Conservation (phyloP, 2,888 invertebrate species). For the Torymus auratus region DNA sequence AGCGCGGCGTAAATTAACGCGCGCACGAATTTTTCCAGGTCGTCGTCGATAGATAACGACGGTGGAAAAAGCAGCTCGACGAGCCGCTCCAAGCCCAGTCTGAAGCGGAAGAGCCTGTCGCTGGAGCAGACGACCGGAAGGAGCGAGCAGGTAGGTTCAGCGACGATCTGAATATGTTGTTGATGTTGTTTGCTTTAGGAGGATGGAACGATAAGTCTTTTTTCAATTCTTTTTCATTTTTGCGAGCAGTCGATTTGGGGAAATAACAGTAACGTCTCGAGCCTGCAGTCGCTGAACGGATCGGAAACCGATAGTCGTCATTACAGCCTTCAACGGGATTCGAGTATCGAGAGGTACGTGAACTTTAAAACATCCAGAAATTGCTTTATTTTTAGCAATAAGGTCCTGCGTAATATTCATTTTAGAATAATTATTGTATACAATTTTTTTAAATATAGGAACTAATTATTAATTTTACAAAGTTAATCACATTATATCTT, state of each 20-base stretch:
- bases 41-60: slow-evolving; percentile 82
- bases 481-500: too few species aligned
- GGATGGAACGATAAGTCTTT: not conserved
- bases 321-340: slow-evolving; percentile 83
- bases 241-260: slow-evolving; percentile 85
- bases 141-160: slow-evolving; percentile 73
- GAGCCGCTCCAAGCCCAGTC: slow-evolving; percentile 78
- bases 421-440: too few species aligned
- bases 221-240: slow-evolving; percentile 4
- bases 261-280: slow-evolving; percentile 89
- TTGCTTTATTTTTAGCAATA: not conserved
- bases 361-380: not conserved
- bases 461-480: too few species aligned
- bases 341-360: slow-evolving; percentile 85
- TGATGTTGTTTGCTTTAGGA: not conserved
- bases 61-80: slow-evolving; percentile 73
- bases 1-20: slow-evolving; percentile 33
- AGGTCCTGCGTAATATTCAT: too few species aligned
- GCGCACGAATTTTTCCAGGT: slow-evolving; percentile 72
- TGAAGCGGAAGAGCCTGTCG: slow-evolving; percentile 85
- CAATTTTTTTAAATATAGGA: too few species aligned
- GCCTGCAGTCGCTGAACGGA: slow-evolving; percentile 86
- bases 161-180: not conserved
- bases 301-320: slow-evolving; percentile 79
- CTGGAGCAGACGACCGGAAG: slow-evolving; percentile 82